phyloP scores from a whole-genome alignment of 2,888 invertebrate genomes.

The Agonopterix arenella region DNA sequence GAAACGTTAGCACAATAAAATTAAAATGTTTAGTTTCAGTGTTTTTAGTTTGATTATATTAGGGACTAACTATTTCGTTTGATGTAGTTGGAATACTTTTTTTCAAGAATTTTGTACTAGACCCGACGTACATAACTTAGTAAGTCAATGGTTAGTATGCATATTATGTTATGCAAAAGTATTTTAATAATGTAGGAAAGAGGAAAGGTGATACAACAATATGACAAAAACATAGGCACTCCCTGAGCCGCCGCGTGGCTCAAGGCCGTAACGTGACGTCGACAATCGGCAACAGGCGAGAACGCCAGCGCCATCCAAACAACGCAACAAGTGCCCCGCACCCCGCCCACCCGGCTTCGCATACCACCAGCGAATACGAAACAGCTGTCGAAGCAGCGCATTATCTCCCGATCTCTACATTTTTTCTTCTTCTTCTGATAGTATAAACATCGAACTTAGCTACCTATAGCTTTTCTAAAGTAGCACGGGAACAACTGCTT shows the following conservation, averaged over 20 bases:
- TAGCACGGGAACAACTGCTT: no score
- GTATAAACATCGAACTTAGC: no score
- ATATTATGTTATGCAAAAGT: neutral
- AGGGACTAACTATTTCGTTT: no score
- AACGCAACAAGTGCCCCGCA: slow-evolving; percentile 73
- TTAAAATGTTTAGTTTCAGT: no score
- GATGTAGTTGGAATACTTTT: no score
- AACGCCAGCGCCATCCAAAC: slow-evolving; percentile 66
- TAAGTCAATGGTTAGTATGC: no score
- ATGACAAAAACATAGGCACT: slow-evolving; percentile 20
- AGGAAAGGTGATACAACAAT: neutral
- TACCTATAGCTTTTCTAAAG: no score
- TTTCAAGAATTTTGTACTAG: no score
- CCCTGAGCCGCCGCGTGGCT: slow-evolving; percentile 47
- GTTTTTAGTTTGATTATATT: no score
- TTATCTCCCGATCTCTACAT: neutral
- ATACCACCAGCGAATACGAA: slow-evolving; percentile 50
- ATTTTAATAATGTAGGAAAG: neutral
- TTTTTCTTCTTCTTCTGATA: neutral
- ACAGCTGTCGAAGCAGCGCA: slow-evolving; percentile 36
- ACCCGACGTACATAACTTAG: no score
- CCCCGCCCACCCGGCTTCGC: slow-evolving; percentile 35
- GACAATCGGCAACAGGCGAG: slow-evolving; percentile 61
- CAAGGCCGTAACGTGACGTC: slow-evolving; percentile 60
- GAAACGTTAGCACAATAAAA: no score